These are phyloP conservation scores for Bufo bufo DNA, from an alignment of 2,113 vertebrate species.

Conservation along the genomic window DNA sequence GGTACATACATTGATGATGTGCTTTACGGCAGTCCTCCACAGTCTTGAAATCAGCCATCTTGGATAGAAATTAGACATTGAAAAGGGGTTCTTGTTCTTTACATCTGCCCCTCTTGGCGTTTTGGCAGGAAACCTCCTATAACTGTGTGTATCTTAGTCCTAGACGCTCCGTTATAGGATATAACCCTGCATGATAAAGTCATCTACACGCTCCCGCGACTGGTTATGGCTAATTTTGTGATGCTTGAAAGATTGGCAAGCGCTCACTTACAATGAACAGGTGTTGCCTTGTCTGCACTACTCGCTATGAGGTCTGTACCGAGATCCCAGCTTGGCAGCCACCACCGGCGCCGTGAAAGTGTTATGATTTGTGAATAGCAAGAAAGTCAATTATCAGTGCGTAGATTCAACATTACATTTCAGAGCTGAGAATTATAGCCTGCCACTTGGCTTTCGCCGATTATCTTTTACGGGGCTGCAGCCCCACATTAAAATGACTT, in stretches of 20 bases:
- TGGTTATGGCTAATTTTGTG: constrained; percentile 45
- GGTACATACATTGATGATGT: too few species aligned
- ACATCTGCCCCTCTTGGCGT: not conserved
- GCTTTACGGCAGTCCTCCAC: not conserved
- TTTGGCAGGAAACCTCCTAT: not conserved
- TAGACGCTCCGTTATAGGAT: not conserved
- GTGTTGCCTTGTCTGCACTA: constrained; percentile 48
- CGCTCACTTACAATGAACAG: constrained; percentile 41
- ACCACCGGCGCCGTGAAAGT: constrained; percentile 22
- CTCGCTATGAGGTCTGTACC: constrained; percentile 17
- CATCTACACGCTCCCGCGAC: not conserved
- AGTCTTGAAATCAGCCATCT: not conserved
- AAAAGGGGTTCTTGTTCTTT: not conserved
- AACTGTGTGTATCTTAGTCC: not conserved
- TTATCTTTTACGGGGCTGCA: constrained; percentile 60
- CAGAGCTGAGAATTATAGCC: constrained; percentile 57
- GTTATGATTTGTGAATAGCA: constrained; percentile 63
- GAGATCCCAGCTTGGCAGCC: constrained; percentile 28
- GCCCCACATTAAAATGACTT: constrained; percentile 65
- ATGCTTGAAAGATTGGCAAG: constrained; percentile 50
- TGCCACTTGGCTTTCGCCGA: constrained; percentile 59
- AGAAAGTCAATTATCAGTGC: constrained; percentile 61
- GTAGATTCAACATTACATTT: constrained; percentile 53
- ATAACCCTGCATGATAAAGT: constrained; percentile 24
- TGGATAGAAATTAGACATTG: not conserved